Conservation (phyloP, 2,113 vertebrate species). For the Leiothrix lutea region DNA sequence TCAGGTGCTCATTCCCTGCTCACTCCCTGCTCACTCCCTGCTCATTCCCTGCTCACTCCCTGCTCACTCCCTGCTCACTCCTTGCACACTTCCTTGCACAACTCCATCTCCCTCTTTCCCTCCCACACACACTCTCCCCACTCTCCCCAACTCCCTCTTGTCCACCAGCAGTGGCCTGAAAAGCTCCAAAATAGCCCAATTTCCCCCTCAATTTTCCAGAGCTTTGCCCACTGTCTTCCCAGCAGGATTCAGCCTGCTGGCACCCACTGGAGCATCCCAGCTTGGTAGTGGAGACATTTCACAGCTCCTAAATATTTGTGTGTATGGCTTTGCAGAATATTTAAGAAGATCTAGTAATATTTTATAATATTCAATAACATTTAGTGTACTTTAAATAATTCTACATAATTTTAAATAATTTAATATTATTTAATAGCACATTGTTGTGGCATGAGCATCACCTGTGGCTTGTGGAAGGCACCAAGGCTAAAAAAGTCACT, state of each 20-base stretch:
- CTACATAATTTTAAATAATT: neutral
- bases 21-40: too few relatives aligned
- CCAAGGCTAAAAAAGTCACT: neutral
- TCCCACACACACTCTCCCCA: neutral
- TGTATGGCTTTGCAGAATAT: neutral
- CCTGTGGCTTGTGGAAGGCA: neutral
- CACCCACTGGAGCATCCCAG: neutral
- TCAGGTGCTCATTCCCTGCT: neutral
- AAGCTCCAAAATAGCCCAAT: neutral
- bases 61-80: neutral
- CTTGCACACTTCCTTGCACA: neutral
- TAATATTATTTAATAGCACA: neutral
- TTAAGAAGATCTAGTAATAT: neutral
- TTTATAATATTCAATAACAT: fast-evolving
- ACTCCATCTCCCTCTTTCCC: neutral
- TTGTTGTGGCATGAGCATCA: neutral
- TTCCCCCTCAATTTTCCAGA: fast-evolving
- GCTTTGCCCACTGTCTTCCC: neutral
- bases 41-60: neutral
- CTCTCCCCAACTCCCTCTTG: fast-evolving
- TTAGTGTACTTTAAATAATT: neutral
- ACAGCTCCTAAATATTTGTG: neutral
- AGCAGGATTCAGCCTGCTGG: neutral
- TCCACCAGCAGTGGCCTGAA: fast-evolving
- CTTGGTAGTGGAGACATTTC: fast-evolving